Evolutionary conservation across 2,888 invertebrate genomes (phyloP), one percentile per base, ranked within the genome.

Genomic region (Sabatieria punctata): DNA sequence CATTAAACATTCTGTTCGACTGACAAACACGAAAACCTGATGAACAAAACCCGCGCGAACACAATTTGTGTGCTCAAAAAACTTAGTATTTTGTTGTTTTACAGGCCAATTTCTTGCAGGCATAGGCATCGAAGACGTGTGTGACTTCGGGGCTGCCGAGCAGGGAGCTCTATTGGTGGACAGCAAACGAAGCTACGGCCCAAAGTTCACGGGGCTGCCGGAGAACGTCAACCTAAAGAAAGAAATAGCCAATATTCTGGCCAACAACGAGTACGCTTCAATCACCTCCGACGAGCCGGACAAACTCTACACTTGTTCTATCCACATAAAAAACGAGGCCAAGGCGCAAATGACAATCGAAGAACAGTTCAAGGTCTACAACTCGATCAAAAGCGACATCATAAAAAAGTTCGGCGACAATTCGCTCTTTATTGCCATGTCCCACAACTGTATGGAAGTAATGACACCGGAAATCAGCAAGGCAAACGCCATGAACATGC

Each of bases 361-460:
- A 4, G n/a, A 45, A 39, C 43, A 33, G n/a, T 11, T 21, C 6
- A 18, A 4, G 8, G 41, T 47, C 35, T 43, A 43, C 22, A 18
- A 22, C 21, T 44, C 43, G 23, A 2, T 47, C 30, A 8, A 21
- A 8, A 23, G 22, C n/a, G 47, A 45, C 23, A 44, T 47, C 15
- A 2, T 30, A 24, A 15, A 33, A 13, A 21, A 47, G 24, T 21
- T 44, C 43, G 27, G 23, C 27, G 25, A 38, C n/a, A 18, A 46
- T 2, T 3, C 8, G 23, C 22, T 46, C 23, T 22, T 18, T 18
- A 42, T 47, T 4, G 18, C 42, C 43, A 33, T 47, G 33, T 30
- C 47, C n/a, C 47, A 47, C 43, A 47, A 47, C 36, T 43, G 43
- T 25, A 26, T 47, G 43, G 47, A 47, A 26, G 43, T 47, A 30